These are phyloP conservation scores for Cinara cedri DNA, from an alignment of 2,888 invertebrate species.

Conservation along the genomic window DNA sequence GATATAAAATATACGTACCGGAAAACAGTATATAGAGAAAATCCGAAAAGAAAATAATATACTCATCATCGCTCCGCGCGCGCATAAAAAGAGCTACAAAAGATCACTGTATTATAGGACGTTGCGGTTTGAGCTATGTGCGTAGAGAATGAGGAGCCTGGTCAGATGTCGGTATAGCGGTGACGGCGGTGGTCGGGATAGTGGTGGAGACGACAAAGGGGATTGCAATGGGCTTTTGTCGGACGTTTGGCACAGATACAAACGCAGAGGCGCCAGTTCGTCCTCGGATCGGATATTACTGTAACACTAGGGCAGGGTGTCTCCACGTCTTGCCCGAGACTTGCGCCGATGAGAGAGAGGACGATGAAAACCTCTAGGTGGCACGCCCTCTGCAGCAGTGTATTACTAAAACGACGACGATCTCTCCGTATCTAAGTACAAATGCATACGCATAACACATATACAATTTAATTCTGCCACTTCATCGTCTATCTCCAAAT, in stretches of 20 bases:
- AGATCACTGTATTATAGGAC: no score
- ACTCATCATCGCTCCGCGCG: no score
- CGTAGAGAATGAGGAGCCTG: no score
- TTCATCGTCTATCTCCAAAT: no score
- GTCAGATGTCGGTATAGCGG: not conserved
- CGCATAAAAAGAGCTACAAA: no score
- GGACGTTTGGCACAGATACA: constrained; percentile 53
- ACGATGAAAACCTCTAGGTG: constrained; percentile 2
- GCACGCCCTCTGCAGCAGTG: constrained; percentile 7
- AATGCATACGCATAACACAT: no score
- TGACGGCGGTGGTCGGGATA: not conserved
- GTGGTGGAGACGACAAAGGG: not conserved
- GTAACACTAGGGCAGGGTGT: not conserved
- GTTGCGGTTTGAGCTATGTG: no score
- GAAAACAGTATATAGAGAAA: no score
- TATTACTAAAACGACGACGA: not conserved
- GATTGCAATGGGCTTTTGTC: constrained; percentile 25
- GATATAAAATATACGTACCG: no score
- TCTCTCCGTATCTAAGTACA: no score
- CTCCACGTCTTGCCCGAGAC: not conserved
- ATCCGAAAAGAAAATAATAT: no score
- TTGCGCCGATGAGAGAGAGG: not conserved
- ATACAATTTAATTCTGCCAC: no score
- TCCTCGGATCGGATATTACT: constrained; percentile 22
- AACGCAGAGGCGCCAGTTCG: constrained; percentile 49